Base-by-base conservation (phyloP, 2,888 invertebrate species). In the Dynastes hyllus region DNA sequence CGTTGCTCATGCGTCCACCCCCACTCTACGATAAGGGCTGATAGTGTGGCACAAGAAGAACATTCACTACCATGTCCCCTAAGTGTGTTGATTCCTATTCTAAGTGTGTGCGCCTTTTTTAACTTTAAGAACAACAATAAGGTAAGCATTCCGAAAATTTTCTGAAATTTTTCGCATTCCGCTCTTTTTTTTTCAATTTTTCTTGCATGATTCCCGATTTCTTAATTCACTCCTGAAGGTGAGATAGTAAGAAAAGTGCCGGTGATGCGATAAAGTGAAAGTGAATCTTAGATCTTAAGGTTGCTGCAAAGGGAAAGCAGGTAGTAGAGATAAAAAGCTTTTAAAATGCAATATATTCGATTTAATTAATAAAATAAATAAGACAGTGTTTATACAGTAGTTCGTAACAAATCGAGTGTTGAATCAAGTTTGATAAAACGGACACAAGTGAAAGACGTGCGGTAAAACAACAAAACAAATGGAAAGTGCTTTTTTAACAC, bases 31-130 rank as follows among this genome's bases (percentile, higher is more conserved):
- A 87, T 88, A 87, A 87, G 87, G 88, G 87, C 88, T 88, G 89
- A 88, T 89, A 89, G 89, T 88, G 88, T 88, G 88, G 87, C 87
- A 87, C 87, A 88, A 89, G 89, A 89, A 88, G 87, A 86, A 88
- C 89, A 89, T 89, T 89, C 89, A 88, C 88, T 88, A 89, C 89
- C 88, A 89, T 89, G 89, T 88, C 87, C 87, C 88, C 88, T 88
- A 89, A 89, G 89, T 89, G 89, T 89, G 88, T 88, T 88, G 88
- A 88, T 88, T 89, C 88, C 88, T 88, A 87, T 86, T 86, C 85
- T 88, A 88, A 87, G 88, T 88, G 88, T 86, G 87, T 87, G 88
- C 89, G 88, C 86, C 87, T 88, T 88, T 87, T 88, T 87, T 86
- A 87, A 85, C 86, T 87, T 87, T 88, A 87, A 88, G 88, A 86